phyloP scores from a whole-genome alignment of 2,113 vertebrate species.

The Phylloscopus whistleri region DNA sequence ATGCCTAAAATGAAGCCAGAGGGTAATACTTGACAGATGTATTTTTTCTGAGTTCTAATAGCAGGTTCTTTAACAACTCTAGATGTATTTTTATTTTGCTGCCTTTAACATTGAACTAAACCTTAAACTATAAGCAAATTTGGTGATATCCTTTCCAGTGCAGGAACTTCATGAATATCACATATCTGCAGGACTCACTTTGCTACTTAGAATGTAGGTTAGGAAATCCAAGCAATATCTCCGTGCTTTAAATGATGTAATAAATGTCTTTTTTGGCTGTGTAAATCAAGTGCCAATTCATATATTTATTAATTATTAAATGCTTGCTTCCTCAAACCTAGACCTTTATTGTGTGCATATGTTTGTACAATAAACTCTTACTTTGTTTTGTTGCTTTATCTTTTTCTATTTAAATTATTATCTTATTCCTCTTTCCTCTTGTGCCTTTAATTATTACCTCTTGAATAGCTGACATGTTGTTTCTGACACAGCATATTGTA shows the following conservation, averaged over 20 bases:
- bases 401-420: neutral
- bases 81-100: neutral
- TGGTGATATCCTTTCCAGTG: neutral
- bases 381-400: neutral
- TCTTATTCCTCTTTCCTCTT: neutral
- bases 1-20: neutral
- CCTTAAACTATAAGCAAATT: neutral
- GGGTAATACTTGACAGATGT: neutral
- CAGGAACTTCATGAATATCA: neutral
- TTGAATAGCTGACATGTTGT: neutral
- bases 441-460: neutral
- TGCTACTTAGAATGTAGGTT: neutral
- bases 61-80: neutral
- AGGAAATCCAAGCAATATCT: neutral
- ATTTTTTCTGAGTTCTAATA: neutral
- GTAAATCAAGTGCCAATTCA: neutral
- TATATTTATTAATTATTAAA: neutral
- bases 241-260: neutral
- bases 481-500: slow-evolving; percentile 15
- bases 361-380: neutral
- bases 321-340: neutral
- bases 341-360: neutral
- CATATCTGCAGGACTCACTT: neutral
- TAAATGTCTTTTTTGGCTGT: neutral
- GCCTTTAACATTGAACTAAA: neutral